A percentile compares a stretch with the other conserved stretches of the same genome.
These are phyloP conservation scores for Molorchus minor DNA, from an alignment of 2,888 invertebrate genomes.

Conservation along the genomic window DNA sequence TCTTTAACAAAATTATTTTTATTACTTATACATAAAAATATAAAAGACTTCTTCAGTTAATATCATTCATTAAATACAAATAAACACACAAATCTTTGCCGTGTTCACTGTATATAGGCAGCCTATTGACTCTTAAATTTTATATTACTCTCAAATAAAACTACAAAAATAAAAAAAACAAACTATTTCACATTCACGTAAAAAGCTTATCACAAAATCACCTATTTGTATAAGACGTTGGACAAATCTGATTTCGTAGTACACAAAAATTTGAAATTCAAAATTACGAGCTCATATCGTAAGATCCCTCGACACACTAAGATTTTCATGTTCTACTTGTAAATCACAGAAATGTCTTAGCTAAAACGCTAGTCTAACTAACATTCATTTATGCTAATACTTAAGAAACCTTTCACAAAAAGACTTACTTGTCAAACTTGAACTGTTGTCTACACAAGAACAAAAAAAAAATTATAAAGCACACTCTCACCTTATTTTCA, in stretches of 20 bases:
- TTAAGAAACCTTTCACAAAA: too few relatives aligned
- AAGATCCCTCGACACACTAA: too few relatives aligned
- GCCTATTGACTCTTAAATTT: conserved; percentile 18
- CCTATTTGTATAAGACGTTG: neutral
- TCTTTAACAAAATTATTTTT: conserved; percentile 28
- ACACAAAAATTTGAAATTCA: conserved; percentile 7
- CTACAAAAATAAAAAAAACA: conserved; percentile 20
- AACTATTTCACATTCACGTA: conserved; percentile 15
- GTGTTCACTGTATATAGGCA: conserved; percentile 14
- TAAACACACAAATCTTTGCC: conserved; percentile 18
- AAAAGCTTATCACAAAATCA: conserved; percentile 22
- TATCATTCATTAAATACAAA: conserved; percentile 19
- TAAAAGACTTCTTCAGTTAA: conserved; percentile 23
- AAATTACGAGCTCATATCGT: too few relatives aligned
- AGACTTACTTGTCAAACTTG: too few relatives aligned
- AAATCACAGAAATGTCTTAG: too few relatives aligned
- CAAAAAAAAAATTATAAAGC: too few relatives aligned
- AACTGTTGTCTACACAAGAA: too few relatives aligned
- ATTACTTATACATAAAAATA: conserved; percentile 30
- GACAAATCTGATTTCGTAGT: neutral
- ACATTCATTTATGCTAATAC: too few relatives aligned
- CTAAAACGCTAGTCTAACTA: too few relatives aligned
- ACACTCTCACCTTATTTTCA: too few relatives aligned
- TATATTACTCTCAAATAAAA: conserved; percentile 6
- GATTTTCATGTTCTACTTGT: too few relatives aligned